phyloP scores from a whole-genome alignment of 2,113 vertebrate genomes.

The Cyanistes caeruleus region DNA sequence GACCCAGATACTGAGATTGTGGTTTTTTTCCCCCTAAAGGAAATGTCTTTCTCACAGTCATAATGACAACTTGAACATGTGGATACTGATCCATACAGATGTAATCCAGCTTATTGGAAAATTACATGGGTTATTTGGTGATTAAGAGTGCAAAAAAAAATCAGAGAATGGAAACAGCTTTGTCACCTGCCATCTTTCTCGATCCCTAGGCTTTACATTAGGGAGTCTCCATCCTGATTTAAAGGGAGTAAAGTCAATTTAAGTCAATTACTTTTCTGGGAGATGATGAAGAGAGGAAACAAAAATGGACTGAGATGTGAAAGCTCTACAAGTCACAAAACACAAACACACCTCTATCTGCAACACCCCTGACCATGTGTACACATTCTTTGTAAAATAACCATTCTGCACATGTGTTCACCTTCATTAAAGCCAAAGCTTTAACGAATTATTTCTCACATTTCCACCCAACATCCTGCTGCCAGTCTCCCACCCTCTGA shows the following conservation, averaged over 20 bases:
- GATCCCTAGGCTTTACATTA: not conserved
- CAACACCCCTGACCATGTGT: no score
- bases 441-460: not conserved
- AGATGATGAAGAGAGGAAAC: not conserved
- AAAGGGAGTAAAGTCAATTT: not conserved
- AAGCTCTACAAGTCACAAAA: not conserved
- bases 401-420: not conserved
- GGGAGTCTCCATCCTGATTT: not conserved
- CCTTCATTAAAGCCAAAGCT: not conserved
- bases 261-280: not conserved
- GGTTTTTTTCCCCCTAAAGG: not conserved
- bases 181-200: not conserved
- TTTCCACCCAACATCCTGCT: not conserved
- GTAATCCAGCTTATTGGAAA: not conserved
- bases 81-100: not conserved
- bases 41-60: not conserved
- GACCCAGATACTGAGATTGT: not conserved
- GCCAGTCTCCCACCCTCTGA: not conserved
- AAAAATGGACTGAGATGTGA: not conserved
- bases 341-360: not conserved
- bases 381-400: not conserved
- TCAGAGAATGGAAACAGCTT: not conserved
- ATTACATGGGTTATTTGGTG: not conserved
- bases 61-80: rapidly evolving
- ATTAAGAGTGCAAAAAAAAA: not conserved